These are phyloP conservation scores for Eudyptes chrysolophus DNA, from an alignment of 2,113 vertebrate species.

Conservation along the genomic window DNA sequence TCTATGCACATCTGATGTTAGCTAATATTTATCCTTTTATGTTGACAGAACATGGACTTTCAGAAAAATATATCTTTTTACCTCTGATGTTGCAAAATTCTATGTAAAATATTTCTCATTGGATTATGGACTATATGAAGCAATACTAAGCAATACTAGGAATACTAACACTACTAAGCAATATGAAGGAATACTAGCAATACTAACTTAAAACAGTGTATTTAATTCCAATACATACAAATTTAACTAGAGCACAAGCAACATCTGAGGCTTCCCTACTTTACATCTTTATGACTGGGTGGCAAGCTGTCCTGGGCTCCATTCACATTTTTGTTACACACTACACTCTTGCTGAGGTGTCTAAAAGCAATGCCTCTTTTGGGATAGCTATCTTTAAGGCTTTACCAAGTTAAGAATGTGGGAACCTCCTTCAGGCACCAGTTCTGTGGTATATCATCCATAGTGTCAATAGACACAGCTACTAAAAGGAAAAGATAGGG, in stretches of 20 bases:
- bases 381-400: background rate
- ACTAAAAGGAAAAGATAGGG: background rate
- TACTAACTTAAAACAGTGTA: background rate
- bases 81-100: background rate
- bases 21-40: background rate
- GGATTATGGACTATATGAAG: background rate
- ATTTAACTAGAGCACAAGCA: background rate
- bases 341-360: background rate
- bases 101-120: background rate
- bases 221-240: background rate
- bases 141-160: background rate
- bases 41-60: background rate
- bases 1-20: background rate
- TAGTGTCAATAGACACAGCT: background rate
- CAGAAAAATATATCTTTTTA: background rate
- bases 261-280: background rate
- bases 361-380: background rate
- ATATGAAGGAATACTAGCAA: background rate
- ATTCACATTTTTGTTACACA: background rate
- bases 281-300: background rate
- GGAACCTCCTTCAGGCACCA: background rate
- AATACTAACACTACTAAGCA: background rate
- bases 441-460: background rate
- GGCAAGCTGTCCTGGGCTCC: background rate
- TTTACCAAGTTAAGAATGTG: background rate